Evolutionary conservation across 2,797 vertebrate genomes (phyloP).

Genomic region (Lycodopsis pacificus): DNA sequence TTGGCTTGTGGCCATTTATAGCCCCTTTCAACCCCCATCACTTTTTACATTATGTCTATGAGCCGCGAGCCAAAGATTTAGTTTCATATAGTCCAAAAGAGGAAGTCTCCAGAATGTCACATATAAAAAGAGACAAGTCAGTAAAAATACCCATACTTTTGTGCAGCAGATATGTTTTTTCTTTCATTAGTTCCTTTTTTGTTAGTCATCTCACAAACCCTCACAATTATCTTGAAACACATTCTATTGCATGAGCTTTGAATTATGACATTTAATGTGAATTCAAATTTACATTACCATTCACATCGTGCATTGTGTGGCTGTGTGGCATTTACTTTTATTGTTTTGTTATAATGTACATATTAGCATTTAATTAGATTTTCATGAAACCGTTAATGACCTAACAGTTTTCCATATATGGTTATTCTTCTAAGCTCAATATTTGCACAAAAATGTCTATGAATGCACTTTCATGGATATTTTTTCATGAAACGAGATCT

Average conservation of each 20-base stretch:
- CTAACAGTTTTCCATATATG: background rate
- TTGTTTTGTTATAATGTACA: conserved; percentile 5
- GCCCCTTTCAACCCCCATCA: too few species aligned
- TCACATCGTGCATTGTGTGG: background rate
- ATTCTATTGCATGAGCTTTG: background rate
- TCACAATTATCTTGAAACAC: background rate
- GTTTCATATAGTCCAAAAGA: background rate
- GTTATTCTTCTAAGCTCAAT: background rate
- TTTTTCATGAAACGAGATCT: background rate
- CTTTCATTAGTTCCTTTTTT: background rate
- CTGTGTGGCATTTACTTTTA: background rate
- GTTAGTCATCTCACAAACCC: background rate
- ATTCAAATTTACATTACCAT: background rate
- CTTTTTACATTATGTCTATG: background rate
- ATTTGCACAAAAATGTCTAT: background rate
- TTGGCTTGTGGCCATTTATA: background rate
- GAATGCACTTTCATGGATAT: background rate
- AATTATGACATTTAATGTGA: background rate
- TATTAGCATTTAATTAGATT: background rate
- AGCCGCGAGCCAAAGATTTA: background rate
- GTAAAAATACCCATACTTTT: background rate
- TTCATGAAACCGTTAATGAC: background rate
- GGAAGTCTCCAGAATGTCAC: background rate
- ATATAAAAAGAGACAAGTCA: background rate
- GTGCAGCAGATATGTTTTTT: background rate